phyloP scores from a whole-genome alignment of 2,888 invertebrate genomes.

The Drosophila pseudotalamancana region DNA sequence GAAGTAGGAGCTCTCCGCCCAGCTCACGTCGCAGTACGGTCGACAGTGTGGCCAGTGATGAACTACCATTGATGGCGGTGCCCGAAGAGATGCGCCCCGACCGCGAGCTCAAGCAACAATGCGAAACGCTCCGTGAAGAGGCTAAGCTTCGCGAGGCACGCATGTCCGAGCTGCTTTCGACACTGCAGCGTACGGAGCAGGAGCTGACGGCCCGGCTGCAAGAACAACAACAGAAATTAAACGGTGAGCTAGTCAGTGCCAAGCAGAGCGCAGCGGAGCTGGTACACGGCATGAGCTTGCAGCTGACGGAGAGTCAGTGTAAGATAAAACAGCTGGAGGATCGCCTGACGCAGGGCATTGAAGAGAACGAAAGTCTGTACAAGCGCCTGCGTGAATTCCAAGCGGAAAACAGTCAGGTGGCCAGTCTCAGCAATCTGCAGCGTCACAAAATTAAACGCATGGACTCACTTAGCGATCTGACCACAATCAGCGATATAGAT shows the following conservation, averaged over 20 bases:
- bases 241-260: slow-evolving; percentile 88
- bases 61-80: slow-evolving; percentile 77
- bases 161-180: slow-evolving; percentile 90
- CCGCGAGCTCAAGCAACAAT: slow-evolving; percentile 89
- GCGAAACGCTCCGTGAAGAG: slow-evolving; percentile 90
- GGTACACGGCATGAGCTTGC: slow-evolving; percentile 88
- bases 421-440: slow-evolving; percentile 82
- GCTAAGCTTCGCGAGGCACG: slow-evolving; percentile 89
- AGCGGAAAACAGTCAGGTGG: slow-evolving; percentile 83
- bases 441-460: slow-evolving; percentile 86
- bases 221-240: slow-evolving; percentile 87
- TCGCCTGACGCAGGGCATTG: slow-evolving; percentile 88
- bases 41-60: slow-evolving; percentile 86
- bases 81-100: slow-evolving; percentile 82
- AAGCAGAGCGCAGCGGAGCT: slow-evolving; percentile 89
- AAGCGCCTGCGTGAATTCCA: slow-evolving; percentile 90
- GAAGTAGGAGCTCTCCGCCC: slow-evolving; percentile 87
- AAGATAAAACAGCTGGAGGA: slow-evolving; percentile 84
- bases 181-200: slow-evolving; percentile 91
- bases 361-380: slow-evolving; percentile 91
- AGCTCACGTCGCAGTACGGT: slow-evolving; percentile 87
- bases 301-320: slow-evolving; percentile 88
- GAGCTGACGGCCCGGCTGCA: slow-evolving; percentile 89
- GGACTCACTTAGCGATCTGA: slow-evolving; percentile 92
- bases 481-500: slow-evolving; percentile 91